phyloP scores from a whole-genome alignment of 2,113 vertebrate species.

The Pterocles orientalis region DNA sequence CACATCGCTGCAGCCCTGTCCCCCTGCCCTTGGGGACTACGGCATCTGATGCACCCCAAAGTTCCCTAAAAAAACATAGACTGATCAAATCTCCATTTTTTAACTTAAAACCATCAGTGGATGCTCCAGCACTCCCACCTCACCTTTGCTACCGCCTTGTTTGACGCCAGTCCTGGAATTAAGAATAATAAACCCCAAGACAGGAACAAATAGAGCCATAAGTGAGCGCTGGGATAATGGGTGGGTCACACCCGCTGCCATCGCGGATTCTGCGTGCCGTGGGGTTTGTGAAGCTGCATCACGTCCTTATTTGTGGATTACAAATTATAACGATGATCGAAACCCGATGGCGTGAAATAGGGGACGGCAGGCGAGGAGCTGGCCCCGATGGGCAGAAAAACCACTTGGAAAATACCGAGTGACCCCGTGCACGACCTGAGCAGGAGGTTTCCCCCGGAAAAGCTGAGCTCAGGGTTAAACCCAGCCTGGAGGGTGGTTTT shows the following conservation, averaged over 20 bases:
- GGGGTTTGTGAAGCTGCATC: fast-evolving
- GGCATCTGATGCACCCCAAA: fast-evolving
- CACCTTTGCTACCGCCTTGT: background rate
- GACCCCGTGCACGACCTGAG: fast-evolving
- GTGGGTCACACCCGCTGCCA: fast-evolving
- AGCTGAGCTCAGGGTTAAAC: background rate
- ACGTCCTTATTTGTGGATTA: fast-evolving
- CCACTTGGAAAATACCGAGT: fast-evolving
- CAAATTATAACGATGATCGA: fast-evolving
- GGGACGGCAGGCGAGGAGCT: fast-evolving
- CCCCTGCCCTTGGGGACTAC: fast-evolving
- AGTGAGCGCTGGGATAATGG: fast-evolving
- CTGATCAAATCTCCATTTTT: background rate
- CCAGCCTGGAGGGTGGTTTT: background rate
- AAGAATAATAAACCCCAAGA: background rate
- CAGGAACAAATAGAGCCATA: background rate
- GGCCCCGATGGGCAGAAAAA: background rate
- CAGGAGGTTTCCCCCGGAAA: background rate
- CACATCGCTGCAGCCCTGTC: background rate
- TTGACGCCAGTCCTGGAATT: background rate
- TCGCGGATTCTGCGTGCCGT: fast-evolving
- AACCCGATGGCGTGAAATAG: fast-evolving
- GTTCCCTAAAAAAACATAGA: fast-evolving
- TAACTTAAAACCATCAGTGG: fast-evolving
- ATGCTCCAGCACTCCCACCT: fast-evolving